These are phyloP conservation scores for Anthrax anthrax DNA, from an alignment of 2,888 invertebrate species.

Conservation along the genomic window DNA sequence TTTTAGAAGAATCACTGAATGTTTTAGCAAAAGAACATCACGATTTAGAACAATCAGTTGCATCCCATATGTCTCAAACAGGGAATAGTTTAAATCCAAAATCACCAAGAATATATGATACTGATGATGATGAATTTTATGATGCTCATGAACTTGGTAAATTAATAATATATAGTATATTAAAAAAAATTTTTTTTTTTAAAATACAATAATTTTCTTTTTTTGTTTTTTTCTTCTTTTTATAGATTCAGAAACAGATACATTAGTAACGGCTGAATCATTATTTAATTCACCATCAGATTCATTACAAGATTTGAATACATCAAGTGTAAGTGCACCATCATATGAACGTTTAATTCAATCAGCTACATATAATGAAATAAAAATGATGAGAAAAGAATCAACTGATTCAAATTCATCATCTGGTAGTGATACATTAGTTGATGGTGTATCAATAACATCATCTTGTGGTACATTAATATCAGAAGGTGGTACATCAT, in stretches of 20 bases:
- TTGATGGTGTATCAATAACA: conserved; percentile 20
- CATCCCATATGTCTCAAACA: conserved; percentile 38
- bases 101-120: conserved; percentile 26
- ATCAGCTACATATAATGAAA: conserved; percentile 4
- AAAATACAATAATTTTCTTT: not conserved
- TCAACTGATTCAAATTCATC: conserved; percentile 13
- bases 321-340: conserved; percentile 3
- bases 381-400: conserved; percentile 8
- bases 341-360: conserved; percentile 9
- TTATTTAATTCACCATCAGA: conserved; percentile 15
- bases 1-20: conserved; percentile 50
- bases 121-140: conserved; percentile 31
- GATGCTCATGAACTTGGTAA: conserved; percentile 31
- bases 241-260: conserved; percentile 37
- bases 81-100: conserved; percentile 15
- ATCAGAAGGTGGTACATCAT: conserved; percentile 40
- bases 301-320: conserved; percentile 13
- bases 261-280: conserved; percentile 24
- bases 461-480: conserved; percentile 42
- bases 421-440: conserved; percentile 14
- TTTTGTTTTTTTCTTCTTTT: not conserved
- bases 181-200: not conserved
- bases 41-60: conserved; percentile 49
- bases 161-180: too few relatives aligned
- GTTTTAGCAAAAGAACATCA: conserved; percentile 53